Base-by-base conservation (phyloP, 2,888 invertebrate species). In the Dione vanillae region DNA sequence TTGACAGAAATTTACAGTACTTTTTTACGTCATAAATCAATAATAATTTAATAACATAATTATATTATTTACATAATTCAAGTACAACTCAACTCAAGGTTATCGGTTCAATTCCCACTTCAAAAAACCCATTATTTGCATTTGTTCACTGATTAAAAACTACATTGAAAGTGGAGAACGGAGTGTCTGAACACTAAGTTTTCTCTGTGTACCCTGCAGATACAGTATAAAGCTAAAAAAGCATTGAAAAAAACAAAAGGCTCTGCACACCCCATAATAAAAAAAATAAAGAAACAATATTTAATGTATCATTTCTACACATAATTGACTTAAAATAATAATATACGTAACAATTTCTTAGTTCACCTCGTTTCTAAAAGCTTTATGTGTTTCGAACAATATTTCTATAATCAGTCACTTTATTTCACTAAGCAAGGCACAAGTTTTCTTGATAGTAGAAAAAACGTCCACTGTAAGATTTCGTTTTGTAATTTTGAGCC, bases 361-460 rank as follows among this genome's bases (percentile, higher is more conserved):
- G 37, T 16, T 43, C 59, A 27, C 27, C 43, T 27, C 27, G 6
- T 45, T 16, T 27, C 43, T 71, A 70, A 71, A 69, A 70, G 72
- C 67, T 65, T 72, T 56, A 69, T 65, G 47, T 72, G 65, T 43
- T 67, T 19, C 19, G 65, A 67, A 65, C 69, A 69, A 47, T 51
- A 40, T 27, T 5, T 27, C 27, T 27, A 43, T 61, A 52, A 65
- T 74, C 73, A 75, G 69, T 72, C 69, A 70, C 40, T 72, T 71
- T 75, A 78, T 73, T 76, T 77, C 70, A 76, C 77, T 79, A 78
- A 73, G 62, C 82, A 89, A 89, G 90, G 90, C 90, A 90, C 91
- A 87, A 84, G 82, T 83, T 79, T 84, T 76, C 80, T 78, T 70
- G 82, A 75, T 59, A 90, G 77, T 41, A 87, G 74, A 37, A 86